Evolutionary conservation across 2,113 vertebrate genomes (phyloP), one percentile per base, ranked within the genome.

Genomic region (Coturnix japonica): DNA sequence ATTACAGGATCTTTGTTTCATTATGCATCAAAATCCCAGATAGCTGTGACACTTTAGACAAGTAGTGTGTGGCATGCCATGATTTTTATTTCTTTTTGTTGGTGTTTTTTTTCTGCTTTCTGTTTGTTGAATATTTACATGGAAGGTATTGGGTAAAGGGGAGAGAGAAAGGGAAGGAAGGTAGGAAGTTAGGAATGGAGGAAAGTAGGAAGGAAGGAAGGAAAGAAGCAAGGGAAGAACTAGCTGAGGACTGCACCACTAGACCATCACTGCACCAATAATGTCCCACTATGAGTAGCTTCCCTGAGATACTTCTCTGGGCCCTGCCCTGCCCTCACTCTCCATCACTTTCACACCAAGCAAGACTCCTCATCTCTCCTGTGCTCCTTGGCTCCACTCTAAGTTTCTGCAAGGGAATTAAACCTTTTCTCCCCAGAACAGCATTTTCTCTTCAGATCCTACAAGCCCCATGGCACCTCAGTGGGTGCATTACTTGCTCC

Each of bases 1-100:
- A 89, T 73, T 30, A 25, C 64, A 53, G n/a, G 35, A 79, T 75
- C 63, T 93, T 89, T 57, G n/a, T 94, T 93, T 93, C 67, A 75
- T 57, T 33, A 9, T 60, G 53, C 20, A 63, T 95, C 91, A 81
- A 85, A 72, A 66, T 73, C 69, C 16, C 46, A 85, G 61, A 57
- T 31, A 54, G 39, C 26, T 64, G 59, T 76, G 87, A 87, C 93
- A 81, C 28, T 49, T 84, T 21, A 61, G 80, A 86, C 64, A 91
- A 53, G 74, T 31, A 74, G 64, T 63, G 71, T 85, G 74, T 57
- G 67, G 83, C 33, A 18, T 25, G 59, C 4, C 6, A 53, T 74
- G 43, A 81, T 67, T 91, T 46, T 44, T 33, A 35, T 37, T 26
- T 23, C 14, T 16, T 61, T 59, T 33, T 59, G 7, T 57, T 57